Base-by-base conservation (phyloP, 2,888 invertebrate genomes). In the Abscondita cerata region DNA sequence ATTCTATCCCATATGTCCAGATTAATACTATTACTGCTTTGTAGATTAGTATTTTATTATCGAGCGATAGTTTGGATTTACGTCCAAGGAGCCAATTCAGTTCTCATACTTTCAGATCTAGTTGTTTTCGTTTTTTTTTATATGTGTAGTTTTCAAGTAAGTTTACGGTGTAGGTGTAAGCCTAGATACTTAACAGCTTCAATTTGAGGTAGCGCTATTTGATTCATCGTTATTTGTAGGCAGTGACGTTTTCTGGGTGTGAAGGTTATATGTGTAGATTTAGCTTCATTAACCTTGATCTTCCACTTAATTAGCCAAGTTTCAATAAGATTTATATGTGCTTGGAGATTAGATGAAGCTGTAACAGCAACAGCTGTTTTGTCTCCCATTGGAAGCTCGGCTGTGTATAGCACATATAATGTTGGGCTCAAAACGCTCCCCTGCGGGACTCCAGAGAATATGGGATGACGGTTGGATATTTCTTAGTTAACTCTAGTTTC, bases 241-340 rank as follows among this genome's bases (percentile, higher is more conserved):
- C 44, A 44, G 15, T 44, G 44, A 13, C 44, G 6, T 2, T 9
- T 50, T 31, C 33, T 1, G 12, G 5, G 11, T 11, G n/a, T 31
- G 25, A 50, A 50, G 6, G 25, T 50, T 25, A 50, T 12, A 11
- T 50, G 31, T 15, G 25, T 16, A 2, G 50, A 50, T 50, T 50
- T 50, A 1, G 12, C 15, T 52, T 34, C 9, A 16, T 52, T 52
- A 6, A 52, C 18, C n/a, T 18, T 34, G 52, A 52, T 52, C 5
- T 33, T 25, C 25, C 11, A 31, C 2, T 50, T 20, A 3, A 3
- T 50, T 50, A 31, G 11, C 50, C 20, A 19, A 15, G 20, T 9
- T 25, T 50, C 2, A 25, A 50, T 12, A 12, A n/a, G 11, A 50
- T 25, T 25, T 2, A 50, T 13, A 33, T 50, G 50, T 12, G 11